A percentile compares a stretch with the other conserved stretches of the same genome.
Conservation (phyloP, 2,113 vertebrate genomes). For the Paradoxurus hermaphroditus region DNA sequence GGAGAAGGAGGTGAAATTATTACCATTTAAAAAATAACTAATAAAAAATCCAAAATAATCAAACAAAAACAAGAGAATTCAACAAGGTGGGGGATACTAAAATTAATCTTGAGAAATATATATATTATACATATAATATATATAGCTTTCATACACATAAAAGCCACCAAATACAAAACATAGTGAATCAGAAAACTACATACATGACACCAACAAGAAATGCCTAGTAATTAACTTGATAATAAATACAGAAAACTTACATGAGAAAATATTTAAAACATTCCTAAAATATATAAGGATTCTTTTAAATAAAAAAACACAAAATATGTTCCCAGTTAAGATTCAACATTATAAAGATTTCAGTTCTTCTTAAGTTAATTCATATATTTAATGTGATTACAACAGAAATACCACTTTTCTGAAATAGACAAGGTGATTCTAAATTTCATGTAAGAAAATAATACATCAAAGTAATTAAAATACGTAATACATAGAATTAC, state of each 20-base stretch:
- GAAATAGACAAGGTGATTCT: background rate
- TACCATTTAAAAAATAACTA: background rate
- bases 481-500: background rate
- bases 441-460: background rate
- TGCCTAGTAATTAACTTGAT: background rate
- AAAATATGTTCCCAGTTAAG: background rate
- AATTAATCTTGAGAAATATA: background rate
- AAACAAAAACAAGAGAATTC: background rate
- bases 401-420: background rate
- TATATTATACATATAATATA: too few species aligned
- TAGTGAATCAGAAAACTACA: background rate
- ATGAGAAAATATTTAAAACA: background rate
- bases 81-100: background rate
- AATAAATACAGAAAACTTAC: background rate
- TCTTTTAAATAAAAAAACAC: background rate
- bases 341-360: background rate
- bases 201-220: background rate
- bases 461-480: background rate
- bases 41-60: background rate
- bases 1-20: background rate
- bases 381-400: background rate
- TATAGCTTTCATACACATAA: background rate
- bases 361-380: background rate
- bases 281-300: background rate
- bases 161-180: background rate